Evolutionary conservation across 1,140 invertebrate species (phyloP).

Genomic region (Neelides sp.): DNA sequence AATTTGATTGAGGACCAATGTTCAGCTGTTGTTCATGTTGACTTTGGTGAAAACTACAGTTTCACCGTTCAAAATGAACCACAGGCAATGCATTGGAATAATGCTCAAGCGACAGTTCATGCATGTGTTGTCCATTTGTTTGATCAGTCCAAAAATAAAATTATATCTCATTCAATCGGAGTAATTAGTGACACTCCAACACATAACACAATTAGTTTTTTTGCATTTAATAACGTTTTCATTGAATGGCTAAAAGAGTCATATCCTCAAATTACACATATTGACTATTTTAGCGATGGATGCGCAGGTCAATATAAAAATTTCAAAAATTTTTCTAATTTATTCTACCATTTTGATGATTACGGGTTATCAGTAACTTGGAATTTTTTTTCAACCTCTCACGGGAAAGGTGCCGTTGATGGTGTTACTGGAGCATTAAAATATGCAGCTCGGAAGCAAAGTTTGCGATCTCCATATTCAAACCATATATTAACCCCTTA

Average conservation of each 20-base stretch:
- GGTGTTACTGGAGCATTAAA: constrained; percentile 30
- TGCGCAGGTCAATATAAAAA: constrained; percentile 21
- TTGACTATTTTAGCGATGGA: constrained; percentile 17
- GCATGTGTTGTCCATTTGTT: constrained; percentile 24
- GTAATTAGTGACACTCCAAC: constrained; percentile 12
- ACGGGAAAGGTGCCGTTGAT: constrained; percentile 33
- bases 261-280: not conserved
- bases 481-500: too few species aligned
- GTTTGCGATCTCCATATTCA: too few species aligned
- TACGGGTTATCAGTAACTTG: constrained; percentile 30
- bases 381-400: constrained; percentile 33
- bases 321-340: constrained; percentile 13
- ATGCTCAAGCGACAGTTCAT: constrained; percentile 29
- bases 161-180: not conserved
- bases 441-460: not conserved
- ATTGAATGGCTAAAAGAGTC: constrained; percentile 2
- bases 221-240: constrained; percentile 1
- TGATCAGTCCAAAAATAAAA: too few species aligned
- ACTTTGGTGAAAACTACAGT: constrained; percentile 31
- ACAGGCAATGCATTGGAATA: constrained; percentile 26
- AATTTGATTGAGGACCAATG: too few species aligned
- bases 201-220: constrained; percentile 9
- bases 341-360: constrained; percentile 15
- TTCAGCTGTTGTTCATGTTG: constrained; percentile 16
- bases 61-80: constrained; percentile 23